Evolutionary conservation across 2,888 invertebrate species (phyloP).

Genomic region (Dicranocentrus wangi): DNA sequence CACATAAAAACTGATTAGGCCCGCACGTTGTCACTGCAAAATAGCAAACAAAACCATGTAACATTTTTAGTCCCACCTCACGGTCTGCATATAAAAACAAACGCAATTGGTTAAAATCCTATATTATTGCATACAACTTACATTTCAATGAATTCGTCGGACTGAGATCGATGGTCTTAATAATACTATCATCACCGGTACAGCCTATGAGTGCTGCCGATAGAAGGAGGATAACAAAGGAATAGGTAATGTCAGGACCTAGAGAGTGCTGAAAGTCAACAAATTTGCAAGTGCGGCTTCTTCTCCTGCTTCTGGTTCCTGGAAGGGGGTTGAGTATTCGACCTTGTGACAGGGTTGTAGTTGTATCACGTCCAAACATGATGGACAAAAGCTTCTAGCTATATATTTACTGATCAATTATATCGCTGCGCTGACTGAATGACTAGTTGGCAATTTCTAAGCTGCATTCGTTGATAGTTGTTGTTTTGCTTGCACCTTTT

Average conservation of each 20-base stretch:
- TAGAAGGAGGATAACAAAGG: conserved; percentile 28
- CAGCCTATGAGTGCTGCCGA: conserved; percentile 40
- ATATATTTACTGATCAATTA: background rate
- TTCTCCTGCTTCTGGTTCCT: background rate
- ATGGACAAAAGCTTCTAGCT: background rate
- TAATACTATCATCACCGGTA: conserved; percentile 57
- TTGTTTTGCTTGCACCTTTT: background rate
- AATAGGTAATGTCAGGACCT: conserved; percentile 19
- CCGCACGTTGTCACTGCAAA: conserved; percentile 67
- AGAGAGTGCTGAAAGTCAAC: conserved; percentile 24
- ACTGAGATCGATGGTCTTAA: conserved; percentile 48
- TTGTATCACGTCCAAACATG: conserved; percentile 19
- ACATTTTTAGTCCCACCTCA: background rate
- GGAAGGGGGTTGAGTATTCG: conserved; percentile 34
- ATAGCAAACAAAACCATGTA: background rate
- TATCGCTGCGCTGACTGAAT: background rate
- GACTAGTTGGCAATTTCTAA: conserved; percentile 37
- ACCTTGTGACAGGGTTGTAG: conserved; percentile 23
- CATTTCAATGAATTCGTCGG: conserved; percentile 3
- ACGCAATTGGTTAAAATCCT: background rate
- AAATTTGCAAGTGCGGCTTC: background rate
- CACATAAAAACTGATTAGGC: conserved; percentile 78
- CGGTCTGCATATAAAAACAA: too few species aligned
- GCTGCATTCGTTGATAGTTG: conserved; percentile 33
- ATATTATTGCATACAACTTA: background rate